phyloP scores from a whole-genome alignment of 2,888 invertebrate species.

The Incurvaria masculella region DNA sequence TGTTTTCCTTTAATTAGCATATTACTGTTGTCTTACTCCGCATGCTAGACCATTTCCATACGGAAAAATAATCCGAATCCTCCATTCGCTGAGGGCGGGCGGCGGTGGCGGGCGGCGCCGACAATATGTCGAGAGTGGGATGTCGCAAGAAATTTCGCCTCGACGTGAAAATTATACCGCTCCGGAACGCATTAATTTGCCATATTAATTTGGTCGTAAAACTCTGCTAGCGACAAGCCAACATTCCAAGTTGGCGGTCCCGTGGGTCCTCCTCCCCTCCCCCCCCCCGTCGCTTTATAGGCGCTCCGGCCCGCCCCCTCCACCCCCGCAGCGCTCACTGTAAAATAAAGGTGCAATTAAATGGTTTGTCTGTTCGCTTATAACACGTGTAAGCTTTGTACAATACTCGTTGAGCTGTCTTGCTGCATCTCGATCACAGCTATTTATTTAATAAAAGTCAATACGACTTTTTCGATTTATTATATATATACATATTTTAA shows the following conservation, averaged over 20 bases:
- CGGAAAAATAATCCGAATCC: conserved; percentile 51
- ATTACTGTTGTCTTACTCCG: conserved; percentile 51
- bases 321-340: neutral
- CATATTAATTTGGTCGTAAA: conserved; percentile 59
- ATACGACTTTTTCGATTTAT: too few species aligned
- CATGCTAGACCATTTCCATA: conserved; percentile 51
- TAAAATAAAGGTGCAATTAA: neutral
- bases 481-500: too few species aligned
- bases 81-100: conserved; percentile 18
- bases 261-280: neutral
- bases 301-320: neutral
- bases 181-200: conserved; percentile 55
- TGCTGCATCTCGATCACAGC: too few species aligned
- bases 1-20: conserved; percentile 57
- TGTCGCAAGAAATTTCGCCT: conserved; percentile 45
- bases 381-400: neutral
- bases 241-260: neutral
- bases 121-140: conserved; percentile 18
- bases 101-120: conserved; percentile 11
- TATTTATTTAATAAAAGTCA: too few species aligned
- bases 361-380: neutral
- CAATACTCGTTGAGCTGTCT: too few species aligned
- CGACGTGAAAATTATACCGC: conserved; percentile 52
- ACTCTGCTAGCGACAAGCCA: conserved; percentile 52
- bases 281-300: neutral